These are phyloP conservation scores for Pteronotus mesoamericanus DNA, from an alignment of 2,797 vertebrate species.

Conservation along the genomic window DNA sequence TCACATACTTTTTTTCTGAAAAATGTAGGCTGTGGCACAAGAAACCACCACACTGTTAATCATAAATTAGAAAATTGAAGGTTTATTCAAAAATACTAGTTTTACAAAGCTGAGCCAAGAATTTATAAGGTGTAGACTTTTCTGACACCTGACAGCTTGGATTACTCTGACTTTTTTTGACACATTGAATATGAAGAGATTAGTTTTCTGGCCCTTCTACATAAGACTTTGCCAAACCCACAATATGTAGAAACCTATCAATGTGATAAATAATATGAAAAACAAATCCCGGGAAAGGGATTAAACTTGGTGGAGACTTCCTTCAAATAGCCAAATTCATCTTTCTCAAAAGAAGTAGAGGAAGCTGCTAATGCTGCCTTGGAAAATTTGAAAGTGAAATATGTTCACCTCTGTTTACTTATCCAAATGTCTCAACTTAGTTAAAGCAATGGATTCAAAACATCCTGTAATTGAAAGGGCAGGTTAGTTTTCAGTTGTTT, in stretches of 20 bases:
- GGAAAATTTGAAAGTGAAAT: constrained; percentile 60
- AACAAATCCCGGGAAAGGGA: constrained; percentile 30
- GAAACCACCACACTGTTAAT: neutral
- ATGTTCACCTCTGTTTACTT: constrained; percentile 49
- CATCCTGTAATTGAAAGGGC: constrained; percentile 46
- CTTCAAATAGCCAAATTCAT: constrained; percentile 35
- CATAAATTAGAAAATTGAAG: neutral
- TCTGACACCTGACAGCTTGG: constrained; percentile 35
- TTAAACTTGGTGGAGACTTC: constrained; percentile 34
- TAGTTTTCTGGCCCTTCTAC: neutral
- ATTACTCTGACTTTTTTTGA: constrained; percentile 34
- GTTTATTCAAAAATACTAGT: neutral
- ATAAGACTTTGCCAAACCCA: neutral
- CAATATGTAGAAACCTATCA: constrained; percentile 18
- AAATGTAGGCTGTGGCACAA: neutral
- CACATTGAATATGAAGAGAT: constrained; percentile 2
- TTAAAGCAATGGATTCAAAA: constrained; percentile 36
- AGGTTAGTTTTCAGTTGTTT: constrained; percentile 40
- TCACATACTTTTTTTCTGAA: neutral
- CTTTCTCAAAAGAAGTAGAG: constrained; percentile 36
- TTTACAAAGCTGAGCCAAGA: constrained; percentile 26
- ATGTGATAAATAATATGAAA: constrained; percentile 52
- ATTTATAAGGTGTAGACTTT: constrained; percentile 22
- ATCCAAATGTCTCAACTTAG: constrained; percentile 44
- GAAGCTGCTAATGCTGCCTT: constrained; percentile 26